Evolutionary conservation across 2,888 invertebrate species (phyloP), one percentile per base, ranked within the genome.

Genomic region (Aproaerema taeniolella): DNA sequence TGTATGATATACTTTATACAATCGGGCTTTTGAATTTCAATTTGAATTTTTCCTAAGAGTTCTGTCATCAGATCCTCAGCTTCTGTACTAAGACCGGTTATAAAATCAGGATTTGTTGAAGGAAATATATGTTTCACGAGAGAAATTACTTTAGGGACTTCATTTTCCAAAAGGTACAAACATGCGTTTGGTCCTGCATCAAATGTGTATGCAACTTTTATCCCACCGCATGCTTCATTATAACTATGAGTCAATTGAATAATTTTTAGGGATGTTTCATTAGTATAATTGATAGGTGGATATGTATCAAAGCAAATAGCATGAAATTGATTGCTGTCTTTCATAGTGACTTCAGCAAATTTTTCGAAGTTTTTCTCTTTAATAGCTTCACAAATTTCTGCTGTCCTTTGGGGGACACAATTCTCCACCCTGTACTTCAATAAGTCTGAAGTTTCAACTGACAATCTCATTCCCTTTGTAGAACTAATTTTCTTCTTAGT

Each of bases 101-200:
- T 40, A 53, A 74, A 83, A 1, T 66, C 52, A n/a, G 65, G 49
- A 41, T 71, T 59, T 20, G 88, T 76, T 40, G 90, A 82, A 11
- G 96, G 96, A 58, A 96, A 96, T 28, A 90, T 88, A 58, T 91
- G 72, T 58, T 91, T 89, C 3, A 98, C 73, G 9, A 95, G 69
- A 16, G 90, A 79, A 14, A 94, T 43, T 8, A 96, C 85, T 58
- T 89, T 88, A 0, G 91, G 83, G 0, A 97, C 91, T 68, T 94
- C 89, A 46, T 93, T 81, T 52, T 95, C 91, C 34, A 95, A 76
- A 10, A 97, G 76, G 77, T 94, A 98, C 0, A 99, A 76, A 70
- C 96, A 97, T 2, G 96, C 96, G 87, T 99, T 99, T 34, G 98
- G 95, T 3, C 99, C 99, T 39, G 99, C 99, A 89, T 99, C 99